Conservation (phyloP, 2,888 invertebrate species). For the Drymonia ruficornis region DNA sequence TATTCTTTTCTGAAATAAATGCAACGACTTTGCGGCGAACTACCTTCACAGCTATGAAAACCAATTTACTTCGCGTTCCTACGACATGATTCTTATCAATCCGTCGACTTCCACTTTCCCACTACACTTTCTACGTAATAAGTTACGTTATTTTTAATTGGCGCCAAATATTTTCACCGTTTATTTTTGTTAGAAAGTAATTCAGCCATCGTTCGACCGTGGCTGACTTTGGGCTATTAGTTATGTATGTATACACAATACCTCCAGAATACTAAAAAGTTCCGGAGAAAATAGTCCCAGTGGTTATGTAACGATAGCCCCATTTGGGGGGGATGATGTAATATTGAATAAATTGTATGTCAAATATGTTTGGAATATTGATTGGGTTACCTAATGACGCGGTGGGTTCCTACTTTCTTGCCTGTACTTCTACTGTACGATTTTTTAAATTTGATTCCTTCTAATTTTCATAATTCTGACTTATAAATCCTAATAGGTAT, state of each 20-base stretch:
- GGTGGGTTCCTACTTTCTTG: background rate
- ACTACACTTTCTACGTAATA: conserved; percentile 1
- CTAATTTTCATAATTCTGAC: too few relatives aligned
- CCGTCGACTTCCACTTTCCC: background rate
- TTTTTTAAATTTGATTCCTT: too few relatives aligned
- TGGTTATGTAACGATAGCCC: conserved; percentile 47
- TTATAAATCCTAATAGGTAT: too few relatives aligned
- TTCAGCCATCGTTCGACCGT: conserved; percentile 15
- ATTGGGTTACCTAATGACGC: conserved; percentile 23
- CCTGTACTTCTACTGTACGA: too few relatives aligned
- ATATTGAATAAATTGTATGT: conserved; percentile 31
- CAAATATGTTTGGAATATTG: conserved; percentile 36
- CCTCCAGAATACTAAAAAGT: conserved; percentile 66
- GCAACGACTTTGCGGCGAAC: too few relatives aligned
- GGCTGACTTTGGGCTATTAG: background rate
- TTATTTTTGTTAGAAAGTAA: conserved; percentile 31
- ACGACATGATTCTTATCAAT: background rate
- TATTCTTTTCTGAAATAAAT: too few relatives aligned
- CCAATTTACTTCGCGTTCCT: background rate
- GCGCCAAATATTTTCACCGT: background rate
- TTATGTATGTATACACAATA: conserved; percentile 23
- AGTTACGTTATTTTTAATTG: background rate
- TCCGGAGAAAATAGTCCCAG: conserved; percentile 68
- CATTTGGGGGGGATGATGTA: conserved; percentile 22
- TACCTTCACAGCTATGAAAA: background rate